These are phyloP conservation scores for Trissolcus brochymenae DNA, from an alignment of 2,888 invertebrate species.

Conservation along the genomic window DNA sequence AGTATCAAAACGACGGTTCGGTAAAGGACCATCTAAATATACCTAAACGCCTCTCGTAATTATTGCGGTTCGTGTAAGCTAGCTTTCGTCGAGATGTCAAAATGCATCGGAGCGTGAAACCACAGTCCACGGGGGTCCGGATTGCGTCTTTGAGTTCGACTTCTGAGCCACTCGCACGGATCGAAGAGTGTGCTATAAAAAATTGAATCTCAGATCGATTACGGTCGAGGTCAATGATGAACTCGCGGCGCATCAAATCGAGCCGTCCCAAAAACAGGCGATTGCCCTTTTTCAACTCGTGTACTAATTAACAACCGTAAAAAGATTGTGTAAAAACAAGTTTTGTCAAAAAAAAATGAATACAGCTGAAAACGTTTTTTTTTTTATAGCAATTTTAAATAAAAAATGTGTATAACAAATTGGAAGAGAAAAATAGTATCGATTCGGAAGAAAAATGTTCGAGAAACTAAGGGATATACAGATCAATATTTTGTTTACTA, in stretches of 20 bases:
- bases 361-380: not conserved
- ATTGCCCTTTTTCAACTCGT: conserved; percentile 12
- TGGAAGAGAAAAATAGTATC: no score
- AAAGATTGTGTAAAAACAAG: conserved; percentile 2
- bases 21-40: not conserved
- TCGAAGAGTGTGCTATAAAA: conserved; percentile 57
- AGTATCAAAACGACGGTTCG: conserved; percentile 14
- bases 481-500: no score
- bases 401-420: no score
- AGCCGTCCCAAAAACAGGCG: conserved; percentile 15
- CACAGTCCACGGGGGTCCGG: conserved; percentile 71
- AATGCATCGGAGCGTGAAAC: conserved; percentile 69
- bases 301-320: conserved; percentile 18
- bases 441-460: no score
- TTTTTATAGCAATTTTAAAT: no score
- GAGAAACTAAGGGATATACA: no score
- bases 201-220: conserved; percentile 45
- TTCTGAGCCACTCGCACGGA: conserved; percentile 62
- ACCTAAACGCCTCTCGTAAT: conserved; percentile 38
- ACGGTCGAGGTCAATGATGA: conserved; percentile 32
- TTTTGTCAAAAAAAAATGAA: not conserved
- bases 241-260: conserved; percentile 27
- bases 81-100: conserved; percentile 53
- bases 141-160: conserved; percentile 47
- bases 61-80: conserved; percentile 48